Evolutionary conservation across 64 coral and sea anemone species (phyloP), one percentile per base, ranked within the genome.

Genomic region (Astreopora myriophthalma): DNA sequence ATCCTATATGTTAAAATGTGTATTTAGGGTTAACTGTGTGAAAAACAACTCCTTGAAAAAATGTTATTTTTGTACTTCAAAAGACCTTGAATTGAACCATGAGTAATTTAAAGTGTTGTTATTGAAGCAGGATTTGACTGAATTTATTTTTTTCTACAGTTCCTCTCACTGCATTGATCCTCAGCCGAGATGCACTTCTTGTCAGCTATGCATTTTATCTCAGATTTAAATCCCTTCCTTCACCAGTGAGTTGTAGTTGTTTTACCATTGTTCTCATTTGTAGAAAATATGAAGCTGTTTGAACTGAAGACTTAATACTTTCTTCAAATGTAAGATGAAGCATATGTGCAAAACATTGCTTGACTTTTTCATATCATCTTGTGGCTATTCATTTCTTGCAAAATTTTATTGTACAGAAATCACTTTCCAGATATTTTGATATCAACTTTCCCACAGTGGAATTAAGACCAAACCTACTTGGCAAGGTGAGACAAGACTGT

Each of bases 381-480:
- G 13, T 44, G 58, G 23, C 13, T 32, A 36, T n/a, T 69, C 40
- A 79, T 20, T 7, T 11, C n/a, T 11, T 20, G 19, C 55, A 9
- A 36, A 48, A 2, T 22, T 25, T 29, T 60, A 63, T n/a, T 94
- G 34, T 66, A 19, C 49, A 98, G 96, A 98, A 72, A 98, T 95
- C 96, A 30, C 42, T 98, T 71, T 89, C 89, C 68, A 92, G 96
- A 35, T 98, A 94, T 78, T 98, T 98, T 51, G 85, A 98, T 89
- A 69, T 98, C 57, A 94, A 95, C 75, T 58, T 98, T 13, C 91
- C 96, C 51, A 98, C 96, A 78, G 93, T 98, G 30, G 92, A 98
- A 73, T 74, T 98, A 73, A 69, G 92, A 44, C 96, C 96, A 31
- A 95, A 92, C 35, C 33, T 98, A 10, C 74, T 94, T 63, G 94